Percentiles rank a stretch among this genome's conserved stretches.
These are phyloP conservation scores for Panurus biarmicus DNA, from an alignment of 2,113 vertebrate species.

Conservation along the genomic window DNA sequence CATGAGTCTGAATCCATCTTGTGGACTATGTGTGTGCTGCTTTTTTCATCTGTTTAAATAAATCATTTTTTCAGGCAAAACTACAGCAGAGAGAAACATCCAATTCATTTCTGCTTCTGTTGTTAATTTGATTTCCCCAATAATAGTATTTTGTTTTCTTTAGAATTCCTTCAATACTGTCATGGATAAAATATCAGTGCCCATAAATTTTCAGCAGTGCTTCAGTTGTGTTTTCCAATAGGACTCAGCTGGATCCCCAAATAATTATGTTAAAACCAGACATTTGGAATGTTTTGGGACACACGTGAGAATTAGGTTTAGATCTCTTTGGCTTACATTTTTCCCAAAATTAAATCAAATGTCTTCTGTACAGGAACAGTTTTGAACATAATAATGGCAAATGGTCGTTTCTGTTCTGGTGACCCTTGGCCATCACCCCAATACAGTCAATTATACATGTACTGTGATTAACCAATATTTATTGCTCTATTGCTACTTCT, in stretches of 20 bases:
- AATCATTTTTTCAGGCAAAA: not conserved
- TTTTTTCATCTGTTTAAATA: not conserved
- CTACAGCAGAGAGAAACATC: not conserved
- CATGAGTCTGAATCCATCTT: not conserved
- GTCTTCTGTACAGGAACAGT: not conserved
- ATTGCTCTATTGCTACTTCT: not conserved
- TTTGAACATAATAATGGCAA: not conserved
- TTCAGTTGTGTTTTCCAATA: not conserved
- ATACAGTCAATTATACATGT: not conserved
- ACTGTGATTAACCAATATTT: not conserved
- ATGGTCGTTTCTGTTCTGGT: not conserved
- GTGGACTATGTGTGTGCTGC: not conserved
- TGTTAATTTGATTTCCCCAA: not conserved
- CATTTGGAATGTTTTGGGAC: not conserved
- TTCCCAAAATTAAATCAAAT: not conserved
- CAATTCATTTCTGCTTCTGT: not conserved
- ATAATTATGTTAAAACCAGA: not conserved
- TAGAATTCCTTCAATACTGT: not conserved
- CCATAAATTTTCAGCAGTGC: not conserved
- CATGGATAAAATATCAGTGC: not conserved
- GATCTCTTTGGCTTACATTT: not conserved
- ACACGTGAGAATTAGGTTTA: not conserved
- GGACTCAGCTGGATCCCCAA: not conserved
- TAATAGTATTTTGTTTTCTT: not conserved
- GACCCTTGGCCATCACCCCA: not conserved